Evolutionary conservation across 2,113 vertebrate genomes (phyloP).

Genomic region (Gopherus flavomarginatus): DNA sequence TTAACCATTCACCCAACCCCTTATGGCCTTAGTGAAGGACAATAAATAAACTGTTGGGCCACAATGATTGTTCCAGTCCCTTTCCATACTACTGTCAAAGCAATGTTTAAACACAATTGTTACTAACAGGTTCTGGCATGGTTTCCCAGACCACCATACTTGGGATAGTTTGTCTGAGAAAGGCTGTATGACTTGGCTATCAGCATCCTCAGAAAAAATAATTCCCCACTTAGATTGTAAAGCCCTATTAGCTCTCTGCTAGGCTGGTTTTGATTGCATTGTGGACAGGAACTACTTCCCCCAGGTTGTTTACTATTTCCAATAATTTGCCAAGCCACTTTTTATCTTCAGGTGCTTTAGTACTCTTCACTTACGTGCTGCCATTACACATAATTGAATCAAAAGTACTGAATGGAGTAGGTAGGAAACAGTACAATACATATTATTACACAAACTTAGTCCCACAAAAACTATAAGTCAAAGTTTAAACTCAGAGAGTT

Average conservation of each 20-base stretch:
- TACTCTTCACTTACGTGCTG: not conserved
- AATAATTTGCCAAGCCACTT: constrained; percentile 30
- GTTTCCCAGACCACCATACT: no score
- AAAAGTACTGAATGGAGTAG: constrained; percentile 45
- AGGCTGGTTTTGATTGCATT: constrained; percentile 12
- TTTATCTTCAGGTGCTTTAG: constrained; percentile 32
- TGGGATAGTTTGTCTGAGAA: not conserved
- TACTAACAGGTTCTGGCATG: not conserved
- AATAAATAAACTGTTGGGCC: not conserved
- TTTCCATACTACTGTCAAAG: not conserved
- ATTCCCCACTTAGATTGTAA: not conserved
- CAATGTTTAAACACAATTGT: not conserved
- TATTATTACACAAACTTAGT: constrained; percentile 37
- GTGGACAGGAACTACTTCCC: not conserved
- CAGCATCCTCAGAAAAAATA: not conserved
- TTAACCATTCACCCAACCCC: not conserved
- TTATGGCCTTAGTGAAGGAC: not conserved
- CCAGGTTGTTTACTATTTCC: constrained; percentile 34
- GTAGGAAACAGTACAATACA: constrained; percentile 1
- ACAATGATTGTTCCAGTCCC: not conserved
- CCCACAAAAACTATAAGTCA: constrained; percentile 17
- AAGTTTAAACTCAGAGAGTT: not conserved
- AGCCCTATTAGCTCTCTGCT: not conserved
- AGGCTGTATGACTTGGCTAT: not conserved
- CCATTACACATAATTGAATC: constrained; percentile 29